Conservation (phyloP, 2,113 vertebrate genomes). For the Cyprinus carpio region DNA sequence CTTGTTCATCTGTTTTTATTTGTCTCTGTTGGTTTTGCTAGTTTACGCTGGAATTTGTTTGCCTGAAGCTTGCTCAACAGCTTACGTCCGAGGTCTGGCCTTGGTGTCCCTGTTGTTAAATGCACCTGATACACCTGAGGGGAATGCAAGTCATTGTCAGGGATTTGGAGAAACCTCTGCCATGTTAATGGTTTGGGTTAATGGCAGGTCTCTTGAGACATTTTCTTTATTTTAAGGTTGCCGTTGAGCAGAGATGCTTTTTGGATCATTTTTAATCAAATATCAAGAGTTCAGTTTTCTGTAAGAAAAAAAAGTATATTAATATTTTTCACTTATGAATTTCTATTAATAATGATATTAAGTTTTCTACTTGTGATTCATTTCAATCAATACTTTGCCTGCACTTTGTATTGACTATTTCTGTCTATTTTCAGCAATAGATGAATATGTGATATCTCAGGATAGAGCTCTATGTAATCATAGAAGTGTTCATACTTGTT, state of each 20-base stretch:
- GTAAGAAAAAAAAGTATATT: background rate
- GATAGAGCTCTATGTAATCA: constrained; percentile 26
- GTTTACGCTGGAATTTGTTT: constrained; percentile 70
- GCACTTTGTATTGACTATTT: constrained; percentile 45
- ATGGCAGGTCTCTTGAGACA: background rate
- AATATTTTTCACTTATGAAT: constrained; percentile 17
- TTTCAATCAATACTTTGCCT: constrained; percentile 50
- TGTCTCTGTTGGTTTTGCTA: constrained; percentile 60
- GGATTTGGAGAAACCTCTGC: background rate
- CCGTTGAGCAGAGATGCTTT: background rate
- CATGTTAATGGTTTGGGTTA: background rate
- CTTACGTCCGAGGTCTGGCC: constrained; percentile 67
- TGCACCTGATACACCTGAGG: background rate
- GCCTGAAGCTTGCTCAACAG: constrained; percentile 75
- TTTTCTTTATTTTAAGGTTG: background rate
- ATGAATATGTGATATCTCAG: constrained; percentile 43
- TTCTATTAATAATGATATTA: constrained; percentile 47
- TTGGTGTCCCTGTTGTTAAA: constrained; percentile 59
- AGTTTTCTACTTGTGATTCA: constrained; percentile 44
- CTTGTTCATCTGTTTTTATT: constrained; percentile 13
- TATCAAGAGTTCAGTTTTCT: background rate
- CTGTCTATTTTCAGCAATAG: constrained; percentile 37
- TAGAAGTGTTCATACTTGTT: constrained; percentile 41
- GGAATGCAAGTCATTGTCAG: background rate
- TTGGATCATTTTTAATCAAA: background rate